Base-by-base conservation (phyloP, 2,888 invertebrate species). In the Netelia inedita region DNA sequence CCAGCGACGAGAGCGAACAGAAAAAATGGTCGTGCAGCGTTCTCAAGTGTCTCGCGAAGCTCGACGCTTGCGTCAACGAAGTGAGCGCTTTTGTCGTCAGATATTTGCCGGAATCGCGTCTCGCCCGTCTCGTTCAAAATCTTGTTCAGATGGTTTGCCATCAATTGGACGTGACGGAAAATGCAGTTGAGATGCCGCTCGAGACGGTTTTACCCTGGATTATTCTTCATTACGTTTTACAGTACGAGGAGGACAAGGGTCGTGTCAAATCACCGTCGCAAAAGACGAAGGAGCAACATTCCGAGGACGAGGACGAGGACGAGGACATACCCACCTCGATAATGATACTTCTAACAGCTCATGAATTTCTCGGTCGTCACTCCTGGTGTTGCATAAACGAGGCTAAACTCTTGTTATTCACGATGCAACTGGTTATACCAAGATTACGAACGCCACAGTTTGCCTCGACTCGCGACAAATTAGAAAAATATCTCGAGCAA, bases 401-500 rank as follows among this genome's bases (percentile, higher is more conserved):
- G 87, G 98, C 97, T 0, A 96, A 96, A 92, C 94, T 98, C 6
- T 94, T 98, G 5, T 95, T 96, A 87, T 97, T 98, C 89, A 96
- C 96, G 21, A 94, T 98, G 89, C 96, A 97, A 88, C 95, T 96
- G 1, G 95, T 98, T 55, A 95, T 96, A n/a, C 96, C 97, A 43
- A 94, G 96, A 85, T 91, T 97, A 57, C 95, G 96, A 82, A 95
- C 96, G 0, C 96, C 96, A 19, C 94, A 96, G 8, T 95, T 96
- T 68, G 95, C 96, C 21, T 94, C 95, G 65, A 94, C 95, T 41
- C 94, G 96, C 65, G 96, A 96, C 89, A 96, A 96, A 91, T 95
- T 98, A 1, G 96, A 95, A 82, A 96, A 97, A 88, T 96, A 97
- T 88, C 95, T 98, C 91, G 98, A 98, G 91, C 98, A 99, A 94